Evolutionary conservation across 1,140 invertebrate genomes (phyloP), one percentile per base, ranked within the genome.

Genomic region (Vanessa tameamea): DNA sequence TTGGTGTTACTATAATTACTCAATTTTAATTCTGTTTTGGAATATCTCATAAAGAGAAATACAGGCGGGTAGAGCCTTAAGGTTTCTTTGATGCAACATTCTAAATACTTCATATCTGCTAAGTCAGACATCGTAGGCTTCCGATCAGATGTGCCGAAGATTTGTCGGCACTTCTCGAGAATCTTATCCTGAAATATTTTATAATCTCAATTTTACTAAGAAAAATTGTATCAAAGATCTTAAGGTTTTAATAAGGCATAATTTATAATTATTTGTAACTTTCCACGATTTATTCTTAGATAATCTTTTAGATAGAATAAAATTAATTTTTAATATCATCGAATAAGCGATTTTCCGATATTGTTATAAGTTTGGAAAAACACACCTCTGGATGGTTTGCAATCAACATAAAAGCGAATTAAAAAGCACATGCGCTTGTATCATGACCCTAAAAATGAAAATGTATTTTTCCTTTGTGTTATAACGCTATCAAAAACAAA

Each of bases 391-490:
- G 95, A 89, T 96, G 86, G 71, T 93, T 94, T 3, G 95, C 96
- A 9, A 97, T 82, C 15, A 95, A 79, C 87, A 96, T 96, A 14
- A 97, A 87, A 6, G 94, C 94, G 94, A 95, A 97, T 51, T 93
- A 93, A 47, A 96, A 92, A 1, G 94, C 95, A 4, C 94, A 93
- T 2, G 96, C 95, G 0, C 96, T 97, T 23, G 97, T 98, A 85
- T 98, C 97, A 82, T 98, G 97, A 5, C 87, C 87, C 87, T 87
- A 9, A 70, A 31, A 82, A 82, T 37, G 73, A 73, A 65, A 15
- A 15, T 50, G 31, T 6, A 7, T n/a, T 53, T 15, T 8, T 16
- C 23, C 23, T 57, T 50, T 50, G 20, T 14, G 15, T 15, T 50
- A 14, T 14, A 50, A 50, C 3, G 11, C 11, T 50, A 37, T 37